A percentile compares a stretch with the other conserved stretches of the same genome.
Conservation (phyloP, 2,113 vertebrate species). For the Eudyptes chrysolophus region DNA sequence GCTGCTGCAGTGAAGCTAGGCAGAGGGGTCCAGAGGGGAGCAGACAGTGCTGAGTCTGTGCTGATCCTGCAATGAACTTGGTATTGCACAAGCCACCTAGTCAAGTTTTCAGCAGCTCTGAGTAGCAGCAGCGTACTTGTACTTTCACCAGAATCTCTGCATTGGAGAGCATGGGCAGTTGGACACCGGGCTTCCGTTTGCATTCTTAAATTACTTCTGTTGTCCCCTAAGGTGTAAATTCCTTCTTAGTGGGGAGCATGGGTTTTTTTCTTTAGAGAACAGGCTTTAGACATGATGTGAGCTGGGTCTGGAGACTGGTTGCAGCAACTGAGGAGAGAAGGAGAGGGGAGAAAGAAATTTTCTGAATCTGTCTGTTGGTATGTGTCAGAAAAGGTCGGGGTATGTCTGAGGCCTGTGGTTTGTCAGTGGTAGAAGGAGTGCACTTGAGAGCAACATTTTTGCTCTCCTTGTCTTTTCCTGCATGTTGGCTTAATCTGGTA, state of each 20-base stretch:
- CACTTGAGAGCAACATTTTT: not conserved
- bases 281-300: not conserved
- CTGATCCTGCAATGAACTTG: not conserved
- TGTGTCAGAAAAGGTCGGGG: not conserved
- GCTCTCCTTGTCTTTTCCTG: not conserved
- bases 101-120: not conserved
- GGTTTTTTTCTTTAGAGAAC: not conserved
- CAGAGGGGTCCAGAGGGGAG: not conserved
- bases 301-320: not conserved
- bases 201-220: not conserved
- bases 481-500: not conserved
- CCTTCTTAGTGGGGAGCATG: not conserved
- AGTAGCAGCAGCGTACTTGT: fast-evolving
- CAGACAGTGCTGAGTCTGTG: not conserved
- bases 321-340: not conserved
- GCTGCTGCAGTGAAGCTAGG: not conserved
- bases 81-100: not conserved
- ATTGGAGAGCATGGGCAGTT: not conserved
- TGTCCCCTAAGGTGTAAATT: not conserved
- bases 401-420: not conserved
- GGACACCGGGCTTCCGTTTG: not conserved
- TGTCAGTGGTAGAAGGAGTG: not conserved
- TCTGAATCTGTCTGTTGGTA: not conserved
- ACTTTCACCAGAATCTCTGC: not conserved
- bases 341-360: not conserved